Percentiles rank a stretch among this genome's conserved stretches.
Evolutionary conservation across 2,888 invertebrate genomes (phyloP).

Genomic region (Drosophila aldrichi): DNA sequence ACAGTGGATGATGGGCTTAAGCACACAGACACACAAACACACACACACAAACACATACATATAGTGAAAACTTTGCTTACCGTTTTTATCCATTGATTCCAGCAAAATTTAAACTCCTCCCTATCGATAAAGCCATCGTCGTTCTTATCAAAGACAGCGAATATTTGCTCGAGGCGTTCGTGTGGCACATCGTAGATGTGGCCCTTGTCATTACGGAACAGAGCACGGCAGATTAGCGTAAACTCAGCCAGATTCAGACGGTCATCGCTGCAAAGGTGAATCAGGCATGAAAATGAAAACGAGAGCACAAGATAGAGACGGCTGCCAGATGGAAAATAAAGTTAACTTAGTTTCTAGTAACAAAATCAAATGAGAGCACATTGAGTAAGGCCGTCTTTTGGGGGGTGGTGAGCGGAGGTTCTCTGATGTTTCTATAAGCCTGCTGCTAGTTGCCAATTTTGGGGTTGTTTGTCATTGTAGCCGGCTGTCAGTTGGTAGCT

Average conservation of each 20-base stretch:
- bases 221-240: slow-evolving; percentile 92
- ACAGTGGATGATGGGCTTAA: too few relatives aligned
- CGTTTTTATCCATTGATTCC: slow-evolving; percentile 96
- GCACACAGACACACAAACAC: slow-evolving; percentile 9
- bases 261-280: slow-evolving; percentile 88
- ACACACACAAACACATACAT: slow-evolving; percentile 9
- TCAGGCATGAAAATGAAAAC: slow-evolving; percentile 63
- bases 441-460: slow-evolving; percentile 22
- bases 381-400: background rate
- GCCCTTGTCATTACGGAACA: slow-evolving; percentile 94
- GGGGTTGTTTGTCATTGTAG: slow-evolving; percentile 48
- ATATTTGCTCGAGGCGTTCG: slow-evolving; percentile 90
- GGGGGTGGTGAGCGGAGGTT: background rate
- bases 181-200: slow-evolving; percentile 92
- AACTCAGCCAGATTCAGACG: slow-evolving; percentile 92
- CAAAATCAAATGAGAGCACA: slow-evolving; percentile 35
- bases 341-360: slow-evolving; percentile 59
- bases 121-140: slow-evolving; percentile 91
- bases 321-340: slow-evolving; percentile 43
- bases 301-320: slow-evolving; percentile 14
- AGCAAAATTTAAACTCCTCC: slow-evolving; percentile 94
- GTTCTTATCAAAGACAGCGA: slow-evolving; percentile 92
- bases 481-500: slow-evolving; percentile 7
- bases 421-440: slow-evolving; percentile 20
- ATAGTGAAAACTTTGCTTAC: slow-evolving; percentile 84